These are phyloP conservation scores for Drosophila sordidula DNA, from an alignment of 2,888 invertebrate genomes.

Conservation along the genomic window DNA sequence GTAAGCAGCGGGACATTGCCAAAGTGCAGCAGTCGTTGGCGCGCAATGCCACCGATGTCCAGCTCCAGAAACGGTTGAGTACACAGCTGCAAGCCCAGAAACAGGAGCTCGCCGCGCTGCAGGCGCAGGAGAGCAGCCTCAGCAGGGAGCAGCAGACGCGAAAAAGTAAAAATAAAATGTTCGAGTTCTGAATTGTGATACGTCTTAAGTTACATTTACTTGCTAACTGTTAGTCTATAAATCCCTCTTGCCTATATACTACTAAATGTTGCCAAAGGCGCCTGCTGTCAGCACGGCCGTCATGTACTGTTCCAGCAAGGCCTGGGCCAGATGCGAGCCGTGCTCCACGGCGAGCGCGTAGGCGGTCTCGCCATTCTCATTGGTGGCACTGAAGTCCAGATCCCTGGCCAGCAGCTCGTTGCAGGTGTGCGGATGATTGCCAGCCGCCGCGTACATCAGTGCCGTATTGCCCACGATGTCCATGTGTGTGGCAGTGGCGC, in stretches of 20 bases:
- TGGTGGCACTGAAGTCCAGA: conserved; percentile 92
- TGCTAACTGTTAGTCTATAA: not conserved
- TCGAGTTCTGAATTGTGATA: conserved; percentile 87
- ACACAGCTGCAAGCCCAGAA: conserved; percentile 88
- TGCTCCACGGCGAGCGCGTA: conserved; percentile 91
- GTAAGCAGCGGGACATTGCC: conserved; percentile 88
- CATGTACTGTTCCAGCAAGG: conserved; percentile 89
- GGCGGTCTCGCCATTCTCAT: conserved; percentile 93
- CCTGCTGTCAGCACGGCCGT: conserved; percentile 78
- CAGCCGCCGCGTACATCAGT: conserved; percentile 95
- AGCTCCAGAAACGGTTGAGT: conserved; percentile 87
- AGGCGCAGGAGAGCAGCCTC: conserved; percentile 88
- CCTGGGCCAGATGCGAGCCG: conserved; percentile 89
- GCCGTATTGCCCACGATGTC: conserved; percentile 96
- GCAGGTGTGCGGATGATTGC: conserved; percentile 95
- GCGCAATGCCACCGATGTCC: conserved; percentile 87
- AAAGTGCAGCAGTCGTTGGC: conserved; percentile 88
- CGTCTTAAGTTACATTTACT: conserved; percentile 18
- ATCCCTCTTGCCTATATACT: not conserved
- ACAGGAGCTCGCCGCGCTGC: conserved; percentile 87
- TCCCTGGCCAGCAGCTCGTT: conserved; percentile 92
- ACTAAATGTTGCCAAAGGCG: conserved; percentile 55
- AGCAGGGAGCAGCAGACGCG: conserved; percentile 89
- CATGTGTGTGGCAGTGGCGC: conserved; percentile 91
- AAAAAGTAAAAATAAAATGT: conserved; percentile 91